These are phyloP conservation scores for Propithecus coquereli DNA, from an alignment of 2,113 vertebrate species.

Conservation along the genomic window DNA sequence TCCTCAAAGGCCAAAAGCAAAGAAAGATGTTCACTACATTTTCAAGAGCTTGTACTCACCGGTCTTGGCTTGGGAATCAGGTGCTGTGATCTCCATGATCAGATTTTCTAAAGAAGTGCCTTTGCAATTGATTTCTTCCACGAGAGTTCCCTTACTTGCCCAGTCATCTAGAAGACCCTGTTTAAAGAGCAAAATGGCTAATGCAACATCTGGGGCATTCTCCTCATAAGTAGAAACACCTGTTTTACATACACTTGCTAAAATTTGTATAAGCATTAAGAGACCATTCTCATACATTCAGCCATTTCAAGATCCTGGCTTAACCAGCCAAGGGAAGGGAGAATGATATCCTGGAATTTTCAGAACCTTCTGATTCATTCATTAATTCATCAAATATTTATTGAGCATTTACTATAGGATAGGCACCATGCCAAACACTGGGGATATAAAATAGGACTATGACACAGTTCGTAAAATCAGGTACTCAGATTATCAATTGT, in stretches of 20 bases:
- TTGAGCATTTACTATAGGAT: not conserved
- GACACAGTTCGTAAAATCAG: constrained; percentile 4
- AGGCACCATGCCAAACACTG: not conserved
- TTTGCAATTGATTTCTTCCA: constrained; percentile 90
- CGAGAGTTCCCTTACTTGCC: constrained; percentile 85
- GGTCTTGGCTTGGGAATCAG: constrained; percentile 87
- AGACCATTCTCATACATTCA: not conserved
- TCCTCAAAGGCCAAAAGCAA: constrained; percentile 16
- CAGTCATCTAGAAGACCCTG: constrained; percentile 92
- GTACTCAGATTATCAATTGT: not conserved
- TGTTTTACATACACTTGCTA: not conserved
- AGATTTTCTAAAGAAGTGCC: constrained; percentile 92
- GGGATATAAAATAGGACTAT: constrained; percentile 11
- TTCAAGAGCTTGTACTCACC: constrained; percentile 71
- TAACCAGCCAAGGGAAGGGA: not conserved
- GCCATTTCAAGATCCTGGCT: not conserved
- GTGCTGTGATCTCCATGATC: constrained; percentile 93
- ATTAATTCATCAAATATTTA: constrained; percentile 32
- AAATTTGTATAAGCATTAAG: constrained; percentile 19
- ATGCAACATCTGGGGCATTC: not conserved
- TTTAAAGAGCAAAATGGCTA: constrained; percentile 28
- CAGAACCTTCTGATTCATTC: not conserved
- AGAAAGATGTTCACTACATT: not conserved
- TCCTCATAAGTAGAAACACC: not conserved
- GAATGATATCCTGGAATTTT: constrained; percentile 15